phyloP scores from a whole-genome alignment of 1,140 invertebrate genomes.

The Cotesia glomerata region DNA sequence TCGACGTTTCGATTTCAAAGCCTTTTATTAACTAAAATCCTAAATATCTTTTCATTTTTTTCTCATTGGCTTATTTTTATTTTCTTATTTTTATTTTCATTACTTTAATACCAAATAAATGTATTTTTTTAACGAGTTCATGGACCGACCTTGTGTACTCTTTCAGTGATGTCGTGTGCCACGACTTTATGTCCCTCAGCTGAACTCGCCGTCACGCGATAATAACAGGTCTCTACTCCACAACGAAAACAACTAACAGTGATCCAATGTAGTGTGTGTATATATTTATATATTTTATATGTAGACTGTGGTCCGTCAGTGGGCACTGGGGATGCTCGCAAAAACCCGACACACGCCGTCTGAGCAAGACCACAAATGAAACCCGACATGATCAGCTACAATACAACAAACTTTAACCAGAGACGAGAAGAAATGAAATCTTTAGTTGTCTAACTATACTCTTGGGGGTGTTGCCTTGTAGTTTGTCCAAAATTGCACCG shows the following conservation, averaged over 20 bases:
- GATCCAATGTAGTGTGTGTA: no score
- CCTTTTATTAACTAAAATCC: background rate
- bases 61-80: background rate
- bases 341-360: conserved; percentile 24
- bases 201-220: conserved; percentile 38
- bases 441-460: background rate
- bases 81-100: background rate
- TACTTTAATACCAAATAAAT: background rate
- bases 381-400: background rate
- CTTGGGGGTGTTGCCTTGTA: conserved; percentile 31
- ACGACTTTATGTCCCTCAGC: conserved; percentile 41
- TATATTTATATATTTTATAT: background rate
- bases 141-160: conserved; percentile 9
- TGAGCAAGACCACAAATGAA: background rate
- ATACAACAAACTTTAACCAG: no score
- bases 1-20: conserved; percentile 16
- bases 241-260: no score
- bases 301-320: background rate
- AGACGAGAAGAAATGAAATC: background rate
- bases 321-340: conserved; percentile 16
- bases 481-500: conserved; percentile 45
- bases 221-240: conserved; percentile 41
- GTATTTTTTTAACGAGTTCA: background rate
- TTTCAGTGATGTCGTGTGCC: conserved; percentile 7
- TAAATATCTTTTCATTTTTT: background rate